Conservation (phyloP, 2,797 vertebrate genomes). For the Bradypodion pumilum region DNA sequence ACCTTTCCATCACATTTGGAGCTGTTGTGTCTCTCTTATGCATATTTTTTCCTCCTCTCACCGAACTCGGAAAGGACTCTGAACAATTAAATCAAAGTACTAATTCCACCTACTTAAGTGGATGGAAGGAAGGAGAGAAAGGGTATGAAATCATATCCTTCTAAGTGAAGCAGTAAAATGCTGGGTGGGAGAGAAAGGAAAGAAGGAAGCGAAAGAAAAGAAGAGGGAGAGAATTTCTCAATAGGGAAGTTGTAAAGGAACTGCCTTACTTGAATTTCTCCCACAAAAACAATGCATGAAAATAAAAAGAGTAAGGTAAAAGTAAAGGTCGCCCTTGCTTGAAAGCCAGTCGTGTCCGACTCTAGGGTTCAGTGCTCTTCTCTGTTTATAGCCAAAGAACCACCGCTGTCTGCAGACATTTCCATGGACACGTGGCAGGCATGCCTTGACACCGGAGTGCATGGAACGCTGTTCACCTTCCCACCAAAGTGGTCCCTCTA, state of each 20-base stretch:
- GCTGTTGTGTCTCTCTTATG: constrained; percentile 57
- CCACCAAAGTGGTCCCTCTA: too few relatives aligned
- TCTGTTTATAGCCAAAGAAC: too few relatives aligned
- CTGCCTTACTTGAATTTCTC: background rate
- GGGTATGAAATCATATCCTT: constrained; percentile 59
- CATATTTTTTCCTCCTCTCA: constrained; percentile 53
- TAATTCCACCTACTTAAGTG: constrained; percentile 57
- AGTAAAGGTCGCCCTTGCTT: too few relatives aligned
- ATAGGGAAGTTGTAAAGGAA: background rate
- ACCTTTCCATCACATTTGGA: constrained; percentile 73
- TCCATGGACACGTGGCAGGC: too few relatives aligned
- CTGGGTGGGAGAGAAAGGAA: background rate
- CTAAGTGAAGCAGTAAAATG: constrained; percentile 19
- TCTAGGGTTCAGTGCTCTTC: too few relatives aligned
- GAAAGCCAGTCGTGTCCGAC: too few relatives aligned
- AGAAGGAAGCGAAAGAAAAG: constrained; percentile 32
- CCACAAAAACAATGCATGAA: constrained; percentile 23
- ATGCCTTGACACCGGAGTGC: too few relatives aligned
- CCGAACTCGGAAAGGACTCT: constrained; percentile 60
- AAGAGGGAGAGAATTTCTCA: background rate
- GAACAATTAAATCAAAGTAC: constrained; percentile 70
- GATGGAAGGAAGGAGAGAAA: background rate
- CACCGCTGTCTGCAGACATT: too few relatives aligned
- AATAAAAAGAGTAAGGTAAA: too few relatives aligned
- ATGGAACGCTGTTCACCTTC: too few relatives aligned